Evolutionary conservation across 2,888 invertebrate species (phyloP), one percentile per base, ranked within the genome.

Genomic region (Agrotis segetum): DNA sequence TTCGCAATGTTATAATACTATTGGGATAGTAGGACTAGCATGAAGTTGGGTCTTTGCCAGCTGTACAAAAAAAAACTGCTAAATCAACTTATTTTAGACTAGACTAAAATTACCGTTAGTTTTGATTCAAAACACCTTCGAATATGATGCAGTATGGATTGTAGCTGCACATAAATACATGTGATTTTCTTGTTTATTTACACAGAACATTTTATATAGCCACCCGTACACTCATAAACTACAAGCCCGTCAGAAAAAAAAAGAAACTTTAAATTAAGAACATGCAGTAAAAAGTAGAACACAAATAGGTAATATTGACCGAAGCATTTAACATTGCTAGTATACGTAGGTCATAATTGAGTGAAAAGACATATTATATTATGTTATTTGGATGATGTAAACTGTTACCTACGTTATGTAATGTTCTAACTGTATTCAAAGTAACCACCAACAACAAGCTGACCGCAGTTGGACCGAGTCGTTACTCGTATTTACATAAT

Each of bases 391-490:
- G 49, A 65, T 84, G 71, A 82, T 78, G 71, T 77, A 82, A 82
- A 46, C 52, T 59, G 67, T 64, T 56, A 64, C 46, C 59, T 89
- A 64, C 49, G 61, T 89, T 88, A 80, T 82, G 82, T 88, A 88
- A 90, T 74, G 58, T 64, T 72, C 81, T 84, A 83, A 85, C 84
- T 47, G 68, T 61, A 75, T 72, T 84, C 82, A 86, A 86, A 85
- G 83, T 80, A 60, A 81, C 76, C 74, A 79, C 67, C 63, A 69
- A 67, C 63, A 69, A 67, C 68, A 61, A 67, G 61, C 64, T 66
- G 61, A 64, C 75, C 77, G 68, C 69, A 67, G 79, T 79, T 71
- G 60, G 81, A 79, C 71, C 56, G 69, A 59, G 59, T 73, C 64
- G 71, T 81, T 82, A 76, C 76, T 74, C 73, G 64, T 74, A 79